Evolutionary conservation across 2,113 vertebrate species (phyloP), one percentile per base, ranked within the genome.

Genomic region (Elephas maximus): DNA sequence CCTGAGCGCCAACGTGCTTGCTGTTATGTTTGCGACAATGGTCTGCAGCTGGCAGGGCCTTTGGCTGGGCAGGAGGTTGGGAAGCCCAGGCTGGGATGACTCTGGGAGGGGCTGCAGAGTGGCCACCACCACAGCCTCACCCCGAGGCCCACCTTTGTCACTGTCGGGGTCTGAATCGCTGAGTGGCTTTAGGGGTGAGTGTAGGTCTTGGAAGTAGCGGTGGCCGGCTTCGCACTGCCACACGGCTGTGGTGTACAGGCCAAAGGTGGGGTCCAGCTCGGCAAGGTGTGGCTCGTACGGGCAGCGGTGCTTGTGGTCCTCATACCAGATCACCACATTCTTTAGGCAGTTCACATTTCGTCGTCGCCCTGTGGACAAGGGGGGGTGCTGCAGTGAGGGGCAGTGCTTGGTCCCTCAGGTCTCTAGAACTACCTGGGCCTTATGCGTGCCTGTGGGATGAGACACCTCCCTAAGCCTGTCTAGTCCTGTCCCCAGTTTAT

Each of bases 161-260:
- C 91, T 99, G 28, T 98, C 99, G 0, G 90, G 96, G 26, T 99
- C 99, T 0, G 99, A 99, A 82, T 99, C 99, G 2, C 99, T 99
- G 6, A 98, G 98, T 0, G 98, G 98, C 74, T 98, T 98, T 74
- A 97, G 98, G 0, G 99, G 99, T 0, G 99, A 99, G 90, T 98
- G 99, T 26, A 99, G 98, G 97, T 99, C 99, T 92, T 99, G 99
- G 97, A 99, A 98, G 90, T 99, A 99, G 6, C 99, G 99, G 98
- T 99, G 99, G 1, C 99, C 98, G 0, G 98, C 98, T 51, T 99
- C 98, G 33, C 99, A 99, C 41, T 99, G 99, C 99, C 99, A 99
- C 80, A 99, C 97, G 0, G 99, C 99, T 0, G 99, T 99, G 1
- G 99, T 99, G 92, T 99, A 99, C 15, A 99, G 98, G 95, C 98